Conservation (phyloP, 2,888 invertebrate genomes). For the Apodemia zela region DNA sequence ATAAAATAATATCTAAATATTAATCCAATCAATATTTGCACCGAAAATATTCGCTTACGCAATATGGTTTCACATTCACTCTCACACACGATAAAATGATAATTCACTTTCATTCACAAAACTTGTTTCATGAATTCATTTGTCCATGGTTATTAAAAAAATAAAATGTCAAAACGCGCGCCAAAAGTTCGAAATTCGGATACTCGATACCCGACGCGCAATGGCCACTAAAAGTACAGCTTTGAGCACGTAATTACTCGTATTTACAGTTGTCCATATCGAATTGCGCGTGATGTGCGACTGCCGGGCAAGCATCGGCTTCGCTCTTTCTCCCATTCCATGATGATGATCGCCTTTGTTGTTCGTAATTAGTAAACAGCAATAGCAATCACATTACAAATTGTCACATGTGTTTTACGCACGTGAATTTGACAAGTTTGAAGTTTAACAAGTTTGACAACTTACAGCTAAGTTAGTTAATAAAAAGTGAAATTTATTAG, state of each 20-base stretch:
- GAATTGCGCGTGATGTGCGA: constrained; percentile 73
- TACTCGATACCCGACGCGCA: constrained; percentile 36
- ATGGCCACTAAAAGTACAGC: constrained; percentile 43
- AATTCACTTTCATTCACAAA: constrained; percentile 72
- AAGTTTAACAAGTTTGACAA: constrained; percentile 17
- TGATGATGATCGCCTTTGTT: constrained; percentile 46
- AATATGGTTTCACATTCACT: constrained; percentile 72
- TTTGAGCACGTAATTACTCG: constrained; percentile 43
- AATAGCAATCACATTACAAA: constrained; percentile 12
- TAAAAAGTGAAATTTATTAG: constrained; percentile 36
- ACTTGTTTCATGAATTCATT: constrained; percentile 49
- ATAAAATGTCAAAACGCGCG: constrained; percentile 44
- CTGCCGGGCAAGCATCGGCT: constrained; percentile 62
- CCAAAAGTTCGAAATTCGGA: constrained; percentile 38
- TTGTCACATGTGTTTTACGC: constrained; percentile 22
- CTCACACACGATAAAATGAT: constrained; percentile 56
- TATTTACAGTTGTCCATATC: constrained; percentile 74
- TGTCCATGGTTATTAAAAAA: constrained; percentile 34
- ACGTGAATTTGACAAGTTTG: too few species aligned
- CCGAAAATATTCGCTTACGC: constrained; percentile 51
- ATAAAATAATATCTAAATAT: constrained; percentile 39
- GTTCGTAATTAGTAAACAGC: constrained; percentile 18
- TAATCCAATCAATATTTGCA: constrained; percentile 32
- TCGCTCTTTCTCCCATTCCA: constrained; percentile 77
- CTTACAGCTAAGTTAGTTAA: constrained; percentile 24